Evolutionary conservation across 2,113 vertebrate species (phyloP).

Genomic region (Myrmophylax atrothorax): DNA sequence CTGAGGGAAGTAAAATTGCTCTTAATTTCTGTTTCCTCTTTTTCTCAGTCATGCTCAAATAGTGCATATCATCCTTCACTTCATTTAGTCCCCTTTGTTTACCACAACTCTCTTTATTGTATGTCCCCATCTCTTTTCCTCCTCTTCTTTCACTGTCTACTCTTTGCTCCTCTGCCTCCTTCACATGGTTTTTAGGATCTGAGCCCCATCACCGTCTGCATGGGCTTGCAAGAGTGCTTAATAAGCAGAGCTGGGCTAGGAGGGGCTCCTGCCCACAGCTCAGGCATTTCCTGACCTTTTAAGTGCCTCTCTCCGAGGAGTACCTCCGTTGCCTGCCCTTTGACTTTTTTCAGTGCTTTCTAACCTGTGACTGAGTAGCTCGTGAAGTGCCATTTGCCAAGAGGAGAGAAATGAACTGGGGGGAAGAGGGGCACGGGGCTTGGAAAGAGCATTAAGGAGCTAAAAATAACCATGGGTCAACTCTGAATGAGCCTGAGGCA

Average conservation of each 20-base stretch:
- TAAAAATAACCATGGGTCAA: constrained; percentile 76
- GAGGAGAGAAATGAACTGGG: constrained; percentile 54
- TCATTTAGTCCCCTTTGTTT: neutral
- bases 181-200: neutral
- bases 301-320: neutral
- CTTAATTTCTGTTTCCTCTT: neutral
- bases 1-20: neutral
- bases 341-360: constrained; percentile 38
- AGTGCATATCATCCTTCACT: neutral
- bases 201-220: neutral
- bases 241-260: neutral
- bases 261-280: neutral
- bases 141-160: neutral
- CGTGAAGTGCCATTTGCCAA: constrained; percentile 41
- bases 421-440: neutral
- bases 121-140: neutral
- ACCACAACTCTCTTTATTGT: neutral
- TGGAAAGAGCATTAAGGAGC: constrained; percentile 64
- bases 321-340: neutral
- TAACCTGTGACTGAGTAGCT: constrained; percentile 42
- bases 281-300: constrained; percentile 25
- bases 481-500: constrained; percentile 19
- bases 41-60: neutral
- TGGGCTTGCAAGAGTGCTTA: neutral
- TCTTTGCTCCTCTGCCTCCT: neutral